Evolutionary conservation across 2,113 vertebrate species (phyloP), one percentile per base, ranked within the genome.

Genomic region (Poeciliopsis retropinna): DNA sequence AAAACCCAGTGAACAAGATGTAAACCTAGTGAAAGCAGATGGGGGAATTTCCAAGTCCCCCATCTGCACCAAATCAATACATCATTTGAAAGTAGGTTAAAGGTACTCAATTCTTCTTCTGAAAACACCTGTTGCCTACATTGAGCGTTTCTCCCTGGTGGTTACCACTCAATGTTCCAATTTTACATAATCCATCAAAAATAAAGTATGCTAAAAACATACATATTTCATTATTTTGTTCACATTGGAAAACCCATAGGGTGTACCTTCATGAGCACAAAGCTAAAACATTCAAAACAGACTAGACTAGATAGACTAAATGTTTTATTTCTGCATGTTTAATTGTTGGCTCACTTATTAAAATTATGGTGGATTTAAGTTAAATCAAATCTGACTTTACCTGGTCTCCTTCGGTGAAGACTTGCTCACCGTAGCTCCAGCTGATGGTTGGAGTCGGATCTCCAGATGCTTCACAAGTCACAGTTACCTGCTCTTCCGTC

Each of bases 371-470:
- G 51, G 51, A 57, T 57, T 57, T 3, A 25, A 57, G 8, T 57
- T n/a, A 3, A 57, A 57, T 57, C 7, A 57, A 57, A 10, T 25
- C 41, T 62, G 41, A 76, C 30, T 79, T 76, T 96, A 98, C 98
- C 98, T 99, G 98, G 83, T 99, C 98, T 90, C 97, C 97, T 8
- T 93, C 97, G 67, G 94, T 96, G 94, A 98, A 99, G 87, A 97
- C 95, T 0, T 90, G 85, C 0, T 91, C 94, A 32, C 95, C 95
- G 1, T 94, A 96, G 83, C 96, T 97, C 98, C 98, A 99, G 60
- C 91, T 96, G 87, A 99, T 98, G 75, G 95, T 96, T 69, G 98
- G 98, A 67, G 97, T 98, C 10, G 98, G 98, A 89, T 99, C 98
- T 57, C 98, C 98, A 0, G 95, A 97, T 1, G 98, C 97, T 85